Conservation (phyloP, 2,797 vertebrate species). For the Sandelia bainsii region DNA sequence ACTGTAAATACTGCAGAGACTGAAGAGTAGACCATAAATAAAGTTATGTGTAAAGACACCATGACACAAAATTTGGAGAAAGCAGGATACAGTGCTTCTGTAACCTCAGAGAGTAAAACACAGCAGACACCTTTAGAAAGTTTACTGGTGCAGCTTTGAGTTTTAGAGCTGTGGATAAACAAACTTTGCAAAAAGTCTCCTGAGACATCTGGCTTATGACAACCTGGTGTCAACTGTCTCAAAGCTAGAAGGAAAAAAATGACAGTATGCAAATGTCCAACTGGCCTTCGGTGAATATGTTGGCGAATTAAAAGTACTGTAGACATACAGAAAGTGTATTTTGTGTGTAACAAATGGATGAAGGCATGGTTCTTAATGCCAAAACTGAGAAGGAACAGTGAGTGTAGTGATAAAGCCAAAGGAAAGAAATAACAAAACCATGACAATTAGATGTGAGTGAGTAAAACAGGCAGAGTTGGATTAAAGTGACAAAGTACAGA, state of each 20-base stretch:
- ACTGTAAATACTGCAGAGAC: not conserved
- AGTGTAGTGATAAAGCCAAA: slow-evolving; percentile 6
- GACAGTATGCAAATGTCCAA: slow-evolving; percentile 55
- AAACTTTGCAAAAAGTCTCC: slow-evolving; percentile 44
- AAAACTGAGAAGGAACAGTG: slow-evolving; percentile 3
- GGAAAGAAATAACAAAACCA: not conserved
- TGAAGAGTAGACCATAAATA: slow-evolving; percentile 1
- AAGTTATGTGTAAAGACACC: slow-evolving; percentile 13
- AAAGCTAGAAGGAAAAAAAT: slow-evolving; percentile 28
- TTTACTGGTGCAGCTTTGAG: slow-evolving; percentile 33
- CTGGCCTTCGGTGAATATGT: slow-evolving; percentile 8
- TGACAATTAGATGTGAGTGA: not conserved
- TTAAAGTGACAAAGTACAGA: slow-evolving; percentile 15
- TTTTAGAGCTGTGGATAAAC: slow-evolving; percentile 29
- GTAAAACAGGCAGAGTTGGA: slow-evolving; percentile 16
- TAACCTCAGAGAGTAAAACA: slow-evolving; percentile 30
- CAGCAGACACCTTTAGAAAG: slow-evolving; percentile 32
- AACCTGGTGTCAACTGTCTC: slow-evolving; percentile 56
- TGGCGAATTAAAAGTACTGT: slow-evolving; percentile 34
- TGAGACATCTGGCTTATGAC: slow-evolving; percentile 51
- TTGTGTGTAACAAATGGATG: slow-evolving; percentile 29
- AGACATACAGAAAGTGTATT: slow-evolving; percentile 19
- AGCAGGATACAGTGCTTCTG: not conserved
- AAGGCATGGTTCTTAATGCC: slow-evolving; percentile 8
- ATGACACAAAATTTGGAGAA: slow-evolving; percentile 15